Base-by-base conservation (phyloP, 2,888 invertebrate species). In the Amitus sp. region DNA sequence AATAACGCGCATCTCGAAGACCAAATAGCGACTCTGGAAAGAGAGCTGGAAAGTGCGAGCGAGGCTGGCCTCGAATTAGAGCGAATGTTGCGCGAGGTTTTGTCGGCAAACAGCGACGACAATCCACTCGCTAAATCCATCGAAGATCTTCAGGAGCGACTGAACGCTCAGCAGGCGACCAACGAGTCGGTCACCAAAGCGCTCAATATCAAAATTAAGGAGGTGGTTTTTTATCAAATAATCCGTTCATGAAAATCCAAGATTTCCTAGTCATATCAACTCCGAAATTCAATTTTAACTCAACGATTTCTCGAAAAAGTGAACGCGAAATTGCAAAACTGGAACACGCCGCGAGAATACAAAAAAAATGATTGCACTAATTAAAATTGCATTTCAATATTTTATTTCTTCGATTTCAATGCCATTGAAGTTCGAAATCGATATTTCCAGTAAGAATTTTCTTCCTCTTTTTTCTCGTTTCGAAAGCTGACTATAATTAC, bases 11-110 rank as follows among this genome's bases (percentile, higher is more conserved):
- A 85, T 54, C 75, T 90, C 37, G 87, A 92, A 77, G 91, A 90
- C 49, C 89, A 93, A 78, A 84, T 92, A 15, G 82, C 86, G 47
- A 85, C 86, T 76, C 74, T 90, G 73, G 87, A 93, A 84, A 87
- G 90, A 85, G 87, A 94, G 74, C 85, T 94, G 37, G 93, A 94
- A 80, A 90, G 88, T 72, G 91, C 93, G 0, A 91, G 93, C 0
- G 91, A 93, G 71, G 91, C 93, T 5, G 90, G 90, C 39, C 83
- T 94, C 66, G 94, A 94, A 80, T 78, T 90, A 46, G 90, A 90
- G 73, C 84, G 85, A 73, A 89, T 90, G 84, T 80, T 90, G 23
- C 84, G 88, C 0, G 89, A 90, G 71, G 84, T 89, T 67, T 80
- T 90, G 47, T 87, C 84, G 58, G 88, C 90, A 55, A 91, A 92